Base-by-base conservation (phyloP, 1,140 invertebrate genomes). In the Alviniconcha marisindica region DNA sequence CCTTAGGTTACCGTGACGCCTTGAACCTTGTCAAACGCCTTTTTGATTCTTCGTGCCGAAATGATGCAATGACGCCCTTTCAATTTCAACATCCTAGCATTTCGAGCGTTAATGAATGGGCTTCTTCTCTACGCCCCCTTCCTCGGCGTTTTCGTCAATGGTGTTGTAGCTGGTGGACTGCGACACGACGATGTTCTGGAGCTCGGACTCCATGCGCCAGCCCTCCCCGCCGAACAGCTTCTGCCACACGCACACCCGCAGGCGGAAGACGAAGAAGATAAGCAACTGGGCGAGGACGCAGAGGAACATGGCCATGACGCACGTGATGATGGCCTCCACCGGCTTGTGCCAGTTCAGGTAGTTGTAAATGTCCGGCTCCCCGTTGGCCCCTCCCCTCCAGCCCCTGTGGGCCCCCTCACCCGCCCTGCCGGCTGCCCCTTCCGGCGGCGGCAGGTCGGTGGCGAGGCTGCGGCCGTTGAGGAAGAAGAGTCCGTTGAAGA, bases 401-500 rank as follows among this genome's bases (percentile, higher is more conserved):
- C n/a, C n/a, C n/a, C n/a, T n/a, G n/a, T n/a, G n/a, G 44, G 44
- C 44, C 44, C 7, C 7, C 44, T 48, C 44, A 18, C 44, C 44
- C 44, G 7, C 5, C 44, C 44, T 48, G 44, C 44, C 44, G 28
- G 24, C 71, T 12, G 3, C 15, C 71, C 42, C 71, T 3, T n/a
- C 54, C 56, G 77, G 56, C 10, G 21, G 28, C 56, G 21, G 38
- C 42, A 48, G 7, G 73, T 76, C 77, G 51, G 44, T 56, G 77
- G 89, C 66, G 33, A 91, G 87, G 24, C 87, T 90, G 10, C 90
- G 90, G 51, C 91, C 86, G 81, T 91, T 90, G 71, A 90, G 87
- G 87, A 91, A 92, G 84, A 91, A 92, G 76, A 91, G 48, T 56
- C 89, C 90, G 85, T 92, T 92, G 86, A 91, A 92, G 74, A 91